Evolutionary conservation across 2,888 invertebrate species (phyloP).

Genomic region (Cryptus viduatorius): DNA sequence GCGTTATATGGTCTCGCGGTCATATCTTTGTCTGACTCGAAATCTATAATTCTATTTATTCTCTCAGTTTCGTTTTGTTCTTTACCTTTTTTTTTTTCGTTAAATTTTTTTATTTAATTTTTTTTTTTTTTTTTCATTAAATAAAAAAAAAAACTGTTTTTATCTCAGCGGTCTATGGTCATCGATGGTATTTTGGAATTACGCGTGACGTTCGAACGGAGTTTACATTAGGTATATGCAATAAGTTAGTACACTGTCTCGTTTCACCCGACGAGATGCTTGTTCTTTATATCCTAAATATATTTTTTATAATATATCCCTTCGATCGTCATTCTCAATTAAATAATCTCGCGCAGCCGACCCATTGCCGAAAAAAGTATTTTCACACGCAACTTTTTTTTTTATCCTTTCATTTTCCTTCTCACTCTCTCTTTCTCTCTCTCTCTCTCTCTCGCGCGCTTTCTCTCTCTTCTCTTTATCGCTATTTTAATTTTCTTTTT

Average conservation of each 20-base stretch:
- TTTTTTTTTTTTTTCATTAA: neutral
- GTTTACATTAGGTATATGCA: conserved; percentile 26
- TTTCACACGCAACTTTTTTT: conserved; percentile 25
- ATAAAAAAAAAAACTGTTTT: conserved; percentile 13
- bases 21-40: conserved; percentile 5
- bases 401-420: conserved; percentile 2
- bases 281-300: conserved; percentile 12
- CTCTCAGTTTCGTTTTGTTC: conserved; percentile 20
- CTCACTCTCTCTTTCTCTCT: neutral
- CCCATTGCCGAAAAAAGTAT: conserved; percentile 15
- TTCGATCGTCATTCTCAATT: conserved; percentile 20
- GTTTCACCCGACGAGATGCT: conserved; percentile 18
- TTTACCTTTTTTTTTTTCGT: neutral
- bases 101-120: neutral
- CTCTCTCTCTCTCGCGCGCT: neutral
- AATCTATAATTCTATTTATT: conserved; percentile 35
- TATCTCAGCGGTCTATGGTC: conserved; percentile 31
- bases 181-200: conserved; percentile 12
- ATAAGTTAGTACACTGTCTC: conserved; percentile 39
- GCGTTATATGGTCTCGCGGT: conserved; percentile 29
- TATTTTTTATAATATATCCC: conserved; percentile 21
- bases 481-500: conserved; percentile 26
- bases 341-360: conserved; percentile 23
- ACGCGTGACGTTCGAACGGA: conserved; percentile 23
- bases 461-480: neutral